Evolutionary conservation across 1,140 invertebrate genomes (phyloP), one percentile per base, ranked within the genome.

Genomic region (Pseudomyrmex gracilis): DNA sequence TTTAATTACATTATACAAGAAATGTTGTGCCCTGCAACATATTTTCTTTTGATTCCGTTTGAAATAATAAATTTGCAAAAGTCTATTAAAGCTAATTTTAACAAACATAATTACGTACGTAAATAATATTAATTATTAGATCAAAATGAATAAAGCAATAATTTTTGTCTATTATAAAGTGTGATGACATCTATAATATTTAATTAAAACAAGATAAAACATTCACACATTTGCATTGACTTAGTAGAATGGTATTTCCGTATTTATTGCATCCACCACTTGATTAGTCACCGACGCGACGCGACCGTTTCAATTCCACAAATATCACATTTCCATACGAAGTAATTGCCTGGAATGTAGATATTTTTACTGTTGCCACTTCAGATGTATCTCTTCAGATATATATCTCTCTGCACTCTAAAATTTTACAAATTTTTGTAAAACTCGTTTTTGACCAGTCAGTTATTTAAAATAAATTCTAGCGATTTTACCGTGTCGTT

Each of bases 281-380:
- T 80, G 66, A 80, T 80, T 47, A 70, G 20, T 20, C 66, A 80
- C 60, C 43, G 66, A 80, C 10, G 51, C 51, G 20, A 4, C 17
- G 22, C 17, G 22, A 10, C 20, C 15, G n/a, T 13, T 80, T 24
- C 55, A 34, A 70, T 58, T 58, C 22, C 64, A 70, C 71, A 71
- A 80, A 80, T 80, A 71, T 60, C 13, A 12, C n/a, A 71, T 71
- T 80, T 61, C 66, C 66, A 70, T 78, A 70, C 64, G 7, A 70
- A 58, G 76, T 80, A 80, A 80, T 71, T 60, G 76, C 66, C 66
- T 34, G 4, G 20, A 15, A 9, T 47, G 34, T 55, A 55, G 63
- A 20, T n/a, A 71, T 17, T 24, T 78, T 78, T 70, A 58, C 12
- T 10, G 22, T 43, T 34, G 47, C 17, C 17, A 34, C 34, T 34